Evolutionary conservation across 1,140 invertebrate genomes (phyloP).

Genomic region (Sitobion miscanthi): DNA sequence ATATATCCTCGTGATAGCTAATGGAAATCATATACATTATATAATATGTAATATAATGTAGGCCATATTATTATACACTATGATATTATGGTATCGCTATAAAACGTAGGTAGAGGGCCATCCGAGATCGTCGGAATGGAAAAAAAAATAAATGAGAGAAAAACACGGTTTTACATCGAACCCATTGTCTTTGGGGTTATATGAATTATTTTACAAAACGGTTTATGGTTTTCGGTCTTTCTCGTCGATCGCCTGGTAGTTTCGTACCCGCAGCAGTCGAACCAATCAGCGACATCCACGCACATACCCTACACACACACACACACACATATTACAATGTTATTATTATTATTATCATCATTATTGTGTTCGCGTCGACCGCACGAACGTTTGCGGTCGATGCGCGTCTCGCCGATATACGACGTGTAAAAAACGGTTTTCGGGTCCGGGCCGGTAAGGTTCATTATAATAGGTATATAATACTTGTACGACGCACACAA

Average conservation of each 20-base stretch:
- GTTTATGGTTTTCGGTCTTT: conserved; percentile 3
- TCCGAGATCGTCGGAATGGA: neutral
- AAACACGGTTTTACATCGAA: neutral
- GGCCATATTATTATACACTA: neutral
- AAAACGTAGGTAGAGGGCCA: neutral
- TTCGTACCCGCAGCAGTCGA: neutral
- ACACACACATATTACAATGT: neutral
- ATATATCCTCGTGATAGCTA: no score
- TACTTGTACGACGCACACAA: neutral
- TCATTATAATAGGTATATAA: neutral
- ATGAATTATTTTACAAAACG: neutral
- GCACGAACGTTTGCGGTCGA: conserved; percentile 39
- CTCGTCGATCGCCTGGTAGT: neutral
- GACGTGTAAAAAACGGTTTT: conserved; percentile 24
- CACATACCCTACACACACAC: neutral
- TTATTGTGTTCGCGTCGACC: neutral
- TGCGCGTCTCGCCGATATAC: neutral
- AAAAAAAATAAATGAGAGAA: neutral
- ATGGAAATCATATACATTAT: no score
- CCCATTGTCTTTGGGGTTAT: neutral
- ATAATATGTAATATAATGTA: no score
- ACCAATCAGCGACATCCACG: neutral
- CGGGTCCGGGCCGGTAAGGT: neutral
- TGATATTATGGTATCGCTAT: neutral
- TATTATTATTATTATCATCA: neutral